phyloP scores from a whole-genome alignment of 1,140 invertebrate genomes.

The Teleogryllus occipitalis region DNA sequence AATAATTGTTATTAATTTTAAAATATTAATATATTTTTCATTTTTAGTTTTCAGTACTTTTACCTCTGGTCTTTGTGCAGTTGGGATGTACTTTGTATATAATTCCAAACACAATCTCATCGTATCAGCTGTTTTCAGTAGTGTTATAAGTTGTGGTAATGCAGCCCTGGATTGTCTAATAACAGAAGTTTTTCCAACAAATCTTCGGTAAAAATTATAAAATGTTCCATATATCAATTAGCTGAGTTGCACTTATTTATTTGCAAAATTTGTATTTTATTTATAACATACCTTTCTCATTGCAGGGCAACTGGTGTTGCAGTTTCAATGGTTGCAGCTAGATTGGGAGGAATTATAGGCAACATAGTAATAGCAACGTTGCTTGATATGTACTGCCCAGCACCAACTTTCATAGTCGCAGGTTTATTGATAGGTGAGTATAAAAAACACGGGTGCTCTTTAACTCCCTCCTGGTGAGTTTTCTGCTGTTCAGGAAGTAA shows the following conservation, averaged over 20 bases:
- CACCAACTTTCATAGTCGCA: constrained; percentile 77
- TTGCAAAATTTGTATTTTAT: no score
- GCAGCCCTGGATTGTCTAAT: constrained; percentile 80
- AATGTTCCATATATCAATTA: not conserved
- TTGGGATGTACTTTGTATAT: constrained; percentile 72
- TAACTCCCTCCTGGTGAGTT: not conserved
- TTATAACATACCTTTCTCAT: constrained; percentile 16
- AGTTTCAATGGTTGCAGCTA: constrained; percentile 76
- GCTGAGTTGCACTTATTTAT: not conserved
- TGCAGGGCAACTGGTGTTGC: constrained; percentile 72
- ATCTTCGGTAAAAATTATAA: constrained; percentile 48
- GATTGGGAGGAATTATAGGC: constrained; percentile 75
- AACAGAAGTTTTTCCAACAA: constrained; percentile 82
- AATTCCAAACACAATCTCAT: constrained; percentile 73
- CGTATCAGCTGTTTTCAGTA: constrained; percentile 75
- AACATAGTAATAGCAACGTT: constrained; percentile 78
- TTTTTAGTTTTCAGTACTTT: constrained; percentile 74
- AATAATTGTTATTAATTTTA: not conserved
- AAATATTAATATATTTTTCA: not conserved
- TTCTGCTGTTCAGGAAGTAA: not conserved
- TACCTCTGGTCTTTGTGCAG: constrained; percentile 74
- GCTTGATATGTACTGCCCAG: constrained; percentile 71
- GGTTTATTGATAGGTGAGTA: constrained; percentile 55
- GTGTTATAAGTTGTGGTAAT: constrained; percentile 80
- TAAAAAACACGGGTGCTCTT: not conserved